Evolutionary conservation across 1,140 invertebrate species (phyloP).

Genomic region (Anagrus nilaparvatae): DNA sequence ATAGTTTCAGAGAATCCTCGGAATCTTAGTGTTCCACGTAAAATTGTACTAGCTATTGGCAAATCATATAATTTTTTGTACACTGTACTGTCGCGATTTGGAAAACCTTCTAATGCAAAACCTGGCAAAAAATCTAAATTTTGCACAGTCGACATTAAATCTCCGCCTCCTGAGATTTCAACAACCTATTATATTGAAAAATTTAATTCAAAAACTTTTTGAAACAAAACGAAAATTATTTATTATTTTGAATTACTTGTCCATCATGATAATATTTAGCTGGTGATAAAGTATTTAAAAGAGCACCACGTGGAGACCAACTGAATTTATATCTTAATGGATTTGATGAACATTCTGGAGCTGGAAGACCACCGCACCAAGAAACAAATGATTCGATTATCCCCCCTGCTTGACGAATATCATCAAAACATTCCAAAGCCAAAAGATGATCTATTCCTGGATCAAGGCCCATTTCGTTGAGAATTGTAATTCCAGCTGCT

Average conservation of each 20-base stretch:
- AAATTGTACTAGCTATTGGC: constrained; percentile 72
- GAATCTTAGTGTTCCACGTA: constrained; percentile 87
- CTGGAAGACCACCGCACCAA: constrained; percentile 93
- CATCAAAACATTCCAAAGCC: constrained; percentile 94
- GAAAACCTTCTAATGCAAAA: constrained; percentile 91
- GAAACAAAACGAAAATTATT: not conserved
- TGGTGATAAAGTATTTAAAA: constrained; percentile 78
- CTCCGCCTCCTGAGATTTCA: constrained; percentile 82
- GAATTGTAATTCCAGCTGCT: constrained; percentile 76
- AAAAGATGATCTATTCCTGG: constrained; percentile 97
- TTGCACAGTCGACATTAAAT: constrained; percentile 68
- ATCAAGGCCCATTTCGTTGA: constrained; percentile 94
- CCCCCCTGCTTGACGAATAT: constrained; percentile 67
- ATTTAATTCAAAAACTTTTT: not conserved
- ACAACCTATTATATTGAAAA: constrained; percentile 51
- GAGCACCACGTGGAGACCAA: constrained; percentile 86
- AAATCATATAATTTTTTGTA: constrained; percentile 85
- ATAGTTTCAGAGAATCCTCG: constrained; percentile 84
- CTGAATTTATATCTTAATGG: constrained; percentile 96
- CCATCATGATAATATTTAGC: constrained; percentile 83
- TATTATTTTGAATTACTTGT: constrained; percentile 45
- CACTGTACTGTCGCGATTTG: constrained; percentile 88
- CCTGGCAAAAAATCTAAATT: constrained; percentile 87
- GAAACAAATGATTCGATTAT: constrained; percentile 90
- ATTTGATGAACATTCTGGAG: constrained; percentile 91